Evolutionary conservation across 2,113 vertebrate genomes (phyloP), one percentile per base, ranked within the genome.

Genomic region (Leiothrix lutea): DNA sequence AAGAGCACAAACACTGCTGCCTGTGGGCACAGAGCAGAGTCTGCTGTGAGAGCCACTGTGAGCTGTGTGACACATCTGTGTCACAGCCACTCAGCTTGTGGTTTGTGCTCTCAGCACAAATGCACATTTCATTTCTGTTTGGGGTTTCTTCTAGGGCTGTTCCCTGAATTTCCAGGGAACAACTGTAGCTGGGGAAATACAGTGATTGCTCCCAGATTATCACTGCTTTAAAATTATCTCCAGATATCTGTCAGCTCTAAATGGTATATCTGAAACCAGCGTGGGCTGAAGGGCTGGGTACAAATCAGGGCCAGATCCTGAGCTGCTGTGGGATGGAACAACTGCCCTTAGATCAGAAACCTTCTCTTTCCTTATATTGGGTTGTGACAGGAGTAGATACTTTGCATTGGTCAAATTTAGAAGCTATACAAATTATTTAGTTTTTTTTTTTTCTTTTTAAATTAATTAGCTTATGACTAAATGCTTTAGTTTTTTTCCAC

Each of bases 91-190:
- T 58, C 1, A 14, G 64, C 60, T 3, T 5, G 56, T 56, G 65
- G 17, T 28, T 67, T 84, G 29, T 80, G 10, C 38, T 67, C 25
- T 31, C 51, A 13, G 14, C 78, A 54, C 72, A 62, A 74, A 78
- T 3, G 6, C 40, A 36, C 56, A 3, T 11, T 45, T 50, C 6
- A 6, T 36, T 73, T 51, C 51, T 84, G 28, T 24, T 36, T 23
- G 11, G 51, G 18, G 22, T 47, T 92, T 23, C 36, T 44, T 64
- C 69, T 81, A 15, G n/a, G 40, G 33, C n/a, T 8, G 7, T 33
- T 95, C 81, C 94, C 77, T 91, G 72, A 62, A 40, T 60, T 88
- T 84, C 47, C 57, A 84, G 57, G 58, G 61, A 70, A 44, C 5
- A 71, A 21, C 19, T 33, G 20, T 29, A 38, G 29, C 9, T 29